These are phyloP conservation scores for Myotis pilosus DNA, from an alignment of 2,797 vertebrate genomes.

Conservation along the genomic window DNA sequence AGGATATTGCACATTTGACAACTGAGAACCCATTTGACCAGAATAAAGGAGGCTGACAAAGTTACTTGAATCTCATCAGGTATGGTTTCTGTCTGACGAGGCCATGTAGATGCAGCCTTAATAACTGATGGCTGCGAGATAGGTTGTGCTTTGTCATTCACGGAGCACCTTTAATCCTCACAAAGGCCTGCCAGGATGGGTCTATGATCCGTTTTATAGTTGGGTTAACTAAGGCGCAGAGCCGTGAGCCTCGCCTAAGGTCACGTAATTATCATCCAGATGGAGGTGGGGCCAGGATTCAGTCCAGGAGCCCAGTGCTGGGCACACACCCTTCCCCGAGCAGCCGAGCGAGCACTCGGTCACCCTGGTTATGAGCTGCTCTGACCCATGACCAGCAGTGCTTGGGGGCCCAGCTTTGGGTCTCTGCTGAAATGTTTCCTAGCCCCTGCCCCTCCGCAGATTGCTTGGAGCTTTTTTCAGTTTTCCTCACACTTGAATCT, in stretches of 20 bases:
- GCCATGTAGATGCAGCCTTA: neutral
- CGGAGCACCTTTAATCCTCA: neutral
- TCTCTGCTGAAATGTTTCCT: neutral
- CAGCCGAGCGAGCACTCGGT: neutral
- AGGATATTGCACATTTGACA: neutral
- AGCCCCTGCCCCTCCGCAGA: neutral
- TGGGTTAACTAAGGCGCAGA: neutral
- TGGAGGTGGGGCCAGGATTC: neutral
- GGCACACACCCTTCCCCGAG: neutral
- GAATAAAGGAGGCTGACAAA: slow-evolving; percentile 52
- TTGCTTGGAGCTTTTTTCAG: neutral
- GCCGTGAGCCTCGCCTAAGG: neutral
- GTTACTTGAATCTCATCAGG: slow-evolving; percentile 24
- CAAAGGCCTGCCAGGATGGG: neutral
- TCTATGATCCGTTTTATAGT: neutral
- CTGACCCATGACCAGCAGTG: neutral
- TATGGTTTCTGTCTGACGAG: slow-evolving; percentile 39
- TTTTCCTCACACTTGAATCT: neutral
- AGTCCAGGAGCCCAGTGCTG: neutral
- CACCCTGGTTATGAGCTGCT: neutral
- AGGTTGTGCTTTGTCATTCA: neutral
- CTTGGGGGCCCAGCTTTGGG: neutral
- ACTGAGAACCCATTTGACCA: slow-evolving; percentile 23
- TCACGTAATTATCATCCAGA: neutral
- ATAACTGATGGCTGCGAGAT: slow-evolving; percentile 12